Conservation (phyloP, 2,113 vertebrate species). For the Phyllostomus discolor region DNA sequence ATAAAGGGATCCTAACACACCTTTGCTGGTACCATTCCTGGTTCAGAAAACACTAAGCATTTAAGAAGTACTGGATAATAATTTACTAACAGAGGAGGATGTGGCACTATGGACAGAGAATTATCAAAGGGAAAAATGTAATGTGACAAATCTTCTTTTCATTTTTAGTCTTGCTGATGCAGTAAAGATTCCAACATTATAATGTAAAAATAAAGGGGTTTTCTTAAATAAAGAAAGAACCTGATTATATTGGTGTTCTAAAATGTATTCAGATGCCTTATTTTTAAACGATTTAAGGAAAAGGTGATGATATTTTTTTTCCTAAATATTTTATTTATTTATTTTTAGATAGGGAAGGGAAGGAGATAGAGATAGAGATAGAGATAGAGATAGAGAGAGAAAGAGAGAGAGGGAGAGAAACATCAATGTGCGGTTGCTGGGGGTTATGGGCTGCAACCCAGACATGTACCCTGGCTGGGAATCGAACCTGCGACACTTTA, state of each 20-base stretch:
- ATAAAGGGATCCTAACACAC: neutral
- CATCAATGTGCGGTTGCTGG: no score
- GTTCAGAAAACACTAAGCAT: neutral
- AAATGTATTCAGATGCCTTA: neutral
- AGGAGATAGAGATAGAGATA: no score
- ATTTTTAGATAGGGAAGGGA: no score
- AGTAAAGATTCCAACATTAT: conserved; percentile 18
- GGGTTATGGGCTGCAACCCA: no score
- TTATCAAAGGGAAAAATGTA: neutral
- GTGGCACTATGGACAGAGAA: neutral
- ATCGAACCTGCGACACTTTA: no score
- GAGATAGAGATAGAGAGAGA: no score
- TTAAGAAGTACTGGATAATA: neutral
- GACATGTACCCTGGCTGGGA: no score
- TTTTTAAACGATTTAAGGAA: neutral
- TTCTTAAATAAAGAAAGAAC: conserved; percentile 11
- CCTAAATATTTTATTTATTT: no score
- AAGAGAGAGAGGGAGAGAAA: no score
- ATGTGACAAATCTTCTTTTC: neutral
- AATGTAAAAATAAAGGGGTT: neutral
- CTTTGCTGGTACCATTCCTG: neutral
- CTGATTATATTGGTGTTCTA: neutral
- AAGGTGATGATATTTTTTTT: neutral
- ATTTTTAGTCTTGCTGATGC: neutral
- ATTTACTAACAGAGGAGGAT: neutral